Conservation (phyloP, 2,888 invertebrate species). For the Lithophane leautieri region DNA sequence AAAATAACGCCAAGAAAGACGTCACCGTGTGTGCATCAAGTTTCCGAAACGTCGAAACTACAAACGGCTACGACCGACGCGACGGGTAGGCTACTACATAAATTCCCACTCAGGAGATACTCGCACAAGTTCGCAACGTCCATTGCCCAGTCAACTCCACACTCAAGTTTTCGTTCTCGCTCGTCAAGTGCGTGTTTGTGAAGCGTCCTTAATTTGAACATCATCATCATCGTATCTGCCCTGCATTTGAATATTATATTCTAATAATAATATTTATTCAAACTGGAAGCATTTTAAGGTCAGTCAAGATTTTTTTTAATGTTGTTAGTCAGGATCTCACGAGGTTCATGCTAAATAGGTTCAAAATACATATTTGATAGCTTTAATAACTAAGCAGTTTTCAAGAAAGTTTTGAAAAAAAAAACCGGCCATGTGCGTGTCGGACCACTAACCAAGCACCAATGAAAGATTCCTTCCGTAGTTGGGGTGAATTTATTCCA, state of each 20-base stretch:
- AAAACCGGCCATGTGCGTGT: no score
- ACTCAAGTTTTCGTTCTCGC: not conserved
- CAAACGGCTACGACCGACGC: not conserved
- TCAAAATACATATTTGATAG: not conserved
- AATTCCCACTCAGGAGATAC: not conserved
- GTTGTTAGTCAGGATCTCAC: not conserved
- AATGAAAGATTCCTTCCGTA: no score
- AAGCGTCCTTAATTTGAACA: not conserved
- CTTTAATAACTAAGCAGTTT: not conserved
- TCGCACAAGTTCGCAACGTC: not conserved
- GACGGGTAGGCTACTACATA: not conserved
- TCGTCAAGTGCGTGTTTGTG: not conserved
- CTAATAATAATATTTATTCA: constrained; percentile 1
- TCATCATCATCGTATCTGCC: not conserved
- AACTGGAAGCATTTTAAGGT: constrained; percentile 29
- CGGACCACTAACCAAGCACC: no score
- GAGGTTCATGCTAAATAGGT: not conserved
- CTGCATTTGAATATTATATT: constrained; percentile 8
- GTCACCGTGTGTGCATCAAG: not conserved
- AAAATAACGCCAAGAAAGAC: not conserved
- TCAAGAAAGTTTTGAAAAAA: not conserved
- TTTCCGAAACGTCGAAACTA: not conserved
- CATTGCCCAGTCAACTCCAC: not conserved
- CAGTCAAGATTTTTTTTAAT: not conserved
- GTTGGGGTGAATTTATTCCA: no score